Percentiles rank a stretch among this genome's conserved stretches.
Conservation (phyloP, 2,797 vertebrate species). For the Numenius phaeopus region DNA sequence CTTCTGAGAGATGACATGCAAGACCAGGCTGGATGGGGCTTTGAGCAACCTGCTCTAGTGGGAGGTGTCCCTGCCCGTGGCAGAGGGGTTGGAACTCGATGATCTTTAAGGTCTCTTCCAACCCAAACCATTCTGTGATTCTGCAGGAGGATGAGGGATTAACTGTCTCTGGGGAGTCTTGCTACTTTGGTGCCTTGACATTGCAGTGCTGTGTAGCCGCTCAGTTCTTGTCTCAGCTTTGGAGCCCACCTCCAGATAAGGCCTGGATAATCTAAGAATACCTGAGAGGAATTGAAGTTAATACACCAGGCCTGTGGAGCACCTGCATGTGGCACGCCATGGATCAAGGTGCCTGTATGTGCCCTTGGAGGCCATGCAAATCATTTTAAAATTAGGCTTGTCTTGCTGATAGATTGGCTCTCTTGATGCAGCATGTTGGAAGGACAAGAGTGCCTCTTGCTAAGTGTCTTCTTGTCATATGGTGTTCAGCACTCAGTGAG, state of each 20-base stretch:
- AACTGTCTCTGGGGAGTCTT: rapidly evolving
- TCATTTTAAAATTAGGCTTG: not conserved
- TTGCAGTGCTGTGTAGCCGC: not conserved
- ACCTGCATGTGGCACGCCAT: not conserved
- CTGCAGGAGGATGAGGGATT: not conserved
- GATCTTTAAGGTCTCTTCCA: no score
- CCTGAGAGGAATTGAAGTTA: not conserved
- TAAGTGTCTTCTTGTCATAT: not conserved
- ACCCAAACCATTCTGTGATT: no score
- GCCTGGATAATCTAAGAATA: not conserved
- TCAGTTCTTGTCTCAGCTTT: not conserved
- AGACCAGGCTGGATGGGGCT: no score
- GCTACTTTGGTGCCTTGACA: rapidly evolving
- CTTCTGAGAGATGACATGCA: not conserved
- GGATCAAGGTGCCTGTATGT: not conserved
- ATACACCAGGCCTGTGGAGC: rapidly evolving
- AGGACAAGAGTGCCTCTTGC: not conserved
- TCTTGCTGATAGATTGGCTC: not conserved
- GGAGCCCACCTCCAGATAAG: not conserved
- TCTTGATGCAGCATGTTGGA: not conserved
- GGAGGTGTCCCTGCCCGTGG: no score
- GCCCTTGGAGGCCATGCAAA: rapidly evolving
- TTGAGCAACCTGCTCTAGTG: no score
- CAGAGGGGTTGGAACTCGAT: no score
- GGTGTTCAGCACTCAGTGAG: not conserved